A percentile compares a stretch with the other conserved stretches of the same genome.
Evolutionary conservation across 2,888 invertebrate genomes (phyloP).

Genomic region (Drosophila yooni): DNA sequence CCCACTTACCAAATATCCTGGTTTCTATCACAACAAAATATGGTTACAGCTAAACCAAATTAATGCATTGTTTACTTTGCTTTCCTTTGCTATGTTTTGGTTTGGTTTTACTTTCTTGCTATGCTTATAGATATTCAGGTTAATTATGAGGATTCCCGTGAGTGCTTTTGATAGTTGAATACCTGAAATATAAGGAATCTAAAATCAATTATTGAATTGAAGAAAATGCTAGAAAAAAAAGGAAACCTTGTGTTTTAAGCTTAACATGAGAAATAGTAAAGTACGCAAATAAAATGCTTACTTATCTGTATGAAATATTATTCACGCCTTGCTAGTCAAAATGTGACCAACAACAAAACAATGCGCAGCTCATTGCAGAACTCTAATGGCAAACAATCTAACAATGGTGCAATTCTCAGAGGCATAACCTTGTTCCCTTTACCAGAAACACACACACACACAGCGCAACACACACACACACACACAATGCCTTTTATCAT

Average conservation of each 20-base stretch:
- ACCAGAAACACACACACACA: slow-evolving; percentile 28
- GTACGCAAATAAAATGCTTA: slow-evolving; percentile 1
- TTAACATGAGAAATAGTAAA: no score
- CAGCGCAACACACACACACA: slow-evolving; percentile 15
- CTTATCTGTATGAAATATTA: not conserved
- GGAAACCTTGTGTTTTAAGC: no score
- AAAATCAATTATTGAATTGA: not conserved
- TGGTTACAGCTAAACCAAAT: slow-evolving; percentile 24
- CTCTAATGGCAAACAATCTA: slow-evolving; percentile 52
- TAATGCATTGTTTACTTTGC: slow-evolving; percentile 28
- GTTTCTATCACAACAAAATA: slow-evolving; percentile 41
- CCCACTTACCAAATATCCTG: slow-evolving; percentile 44
- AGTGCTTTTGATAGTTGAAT: slow-evolving; percentile 1
- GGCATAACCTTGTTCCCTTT: slow-evolving; percentile 66
- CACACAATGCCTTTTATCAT: slow-evolving; percentile 50
- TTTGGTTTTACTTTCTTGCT: slow-evolving; percentile 3
- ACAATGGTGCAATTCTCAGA: slow-evolving; percentile 57
- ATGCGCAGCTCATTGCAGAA: slow-evolving; percentile 29
- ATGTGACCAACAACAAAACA: slow-evolving; percentile 21
- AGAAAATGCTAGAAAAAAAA: not conserved
- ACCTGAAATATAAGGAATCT: slow-evolving; percentile 38
- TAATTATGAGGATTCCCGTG: slow-evolving; percentile 38
- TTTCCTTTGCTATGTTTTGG: slow-evolving; percentile 27
- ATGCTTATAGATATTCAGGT: slow-evolving; percentile 23
- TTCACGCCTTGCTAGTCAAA: slow-evolving; percentile 13